Evolutionary conservation across 2,888 invertebrate species (phyloP).

Genomic region (Mesorhabditis spiculigera): DNA sequence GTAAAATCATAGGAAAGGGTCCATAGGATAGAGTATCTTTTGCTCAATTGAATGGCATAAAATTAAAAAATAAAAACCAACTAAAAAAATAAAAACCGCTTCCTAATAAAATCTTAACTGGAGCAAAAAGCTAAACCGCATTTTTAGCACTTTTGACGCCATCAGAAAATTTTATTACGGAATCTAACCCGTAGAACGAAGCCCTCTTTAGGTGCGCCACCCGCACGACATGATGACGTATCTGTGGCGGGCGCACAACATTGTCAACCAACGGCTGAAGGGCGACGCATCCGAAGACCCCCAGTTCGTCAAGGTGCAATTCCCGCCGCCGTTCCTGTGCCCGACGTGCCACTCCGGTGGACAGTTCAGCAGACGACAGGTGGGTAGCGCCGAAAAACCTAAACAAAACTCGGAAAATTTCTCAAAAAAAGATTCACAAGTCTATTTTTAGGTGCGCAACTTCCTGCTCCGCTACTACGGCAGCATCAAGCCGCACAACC

Average conservation of each 20-base stretch:
- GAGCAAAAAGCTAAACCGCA: no score
- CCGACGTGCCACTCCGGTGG: conserved; percentile 57
- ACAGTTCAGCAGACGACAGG: conserved; percentile 55
- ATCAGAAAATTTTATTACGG: background rate
- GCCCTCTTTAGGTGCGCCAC: conserved; percentile 38
- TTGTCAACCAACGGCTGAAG: conserved; percentile 81
- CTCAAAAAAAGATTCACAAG: no score
- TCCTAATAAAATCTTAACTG: no score
- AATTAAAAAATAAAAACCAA: no score
- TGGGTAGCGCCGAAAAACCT: conserved; percentile 5
- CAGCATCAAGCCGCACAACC: conserved; percentile 53
- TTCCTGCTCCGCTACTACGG: conserved; percentile 56
- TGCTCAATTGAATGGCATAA: no score
- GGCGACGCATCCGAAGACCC: conserved; percentile 88
- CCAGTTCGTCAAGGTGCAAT: conserved; percentile 80
- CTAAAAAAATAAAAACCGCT: no score
- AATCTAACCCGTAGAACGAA: background rate
- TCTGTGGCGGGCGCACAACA: conserved; percentile 82
- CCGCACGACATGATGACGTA: conserved; percentile 56
- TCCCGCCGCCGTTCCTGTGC: conserved; percentile 68
- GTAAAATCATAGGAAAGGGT: no score
- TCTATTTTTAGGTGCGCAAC: conserved; percentile 46
- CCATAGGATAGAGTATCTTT: no score
- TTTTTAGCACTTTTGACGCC: background rate
- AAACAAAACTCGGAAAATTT: no score